Evolutionary conservation across 2,888 invertebrate species (phyloP).

Genomic region (Mystacides longicornis): DNA sequence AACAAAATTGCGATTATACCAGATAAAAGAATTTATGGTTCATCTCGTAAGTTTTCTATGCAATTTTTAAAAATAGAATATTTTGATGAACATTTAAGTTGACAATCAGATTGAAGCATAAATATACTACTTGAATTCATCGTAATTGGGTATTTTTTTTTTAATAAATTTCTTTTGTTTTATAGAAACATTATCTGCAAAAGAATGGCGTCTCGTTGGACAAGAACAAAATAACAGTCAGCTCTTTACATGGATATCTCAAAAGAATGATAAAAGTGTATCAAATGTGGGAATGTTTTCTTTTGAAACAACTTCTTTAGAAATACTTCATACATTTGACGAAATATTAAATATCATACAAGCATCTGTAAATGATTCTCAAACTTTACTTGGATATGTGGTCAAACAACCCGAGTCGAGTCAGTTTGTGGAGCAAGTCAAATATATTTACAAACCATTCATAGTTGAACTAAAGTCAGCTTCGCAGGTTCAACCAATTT

Average conservation of each 20-base stretch:
- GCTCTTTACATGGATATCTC: constrained; percentile 58
- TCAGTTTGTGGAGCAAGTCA: constrained; percentile 32
- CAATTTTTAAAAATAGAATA: too few species aligned
- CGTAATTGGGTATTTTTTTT: constrained; percentile 4
- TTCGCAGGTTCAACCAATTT: constrained; percentile 35
- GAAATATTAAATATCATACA: constrained; percentile 64
- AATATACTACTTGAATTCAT: neutral
- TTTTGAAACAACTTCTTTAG: constrained; percentile 44
- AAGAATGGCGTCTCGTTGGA: constrained; percentile 73
- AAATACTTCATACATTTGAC: constrained; percentile 55
- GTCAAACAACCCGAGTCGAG: constrained; percentile 47
- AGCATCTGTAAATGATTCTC: constrained; percentile 66
- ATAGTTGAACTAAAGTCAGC: constrained; percentile 51
- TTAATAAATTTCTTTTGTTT: neutral
- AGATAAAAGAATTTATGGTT: too few species aligned
- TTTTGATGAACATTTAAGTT: constrained; percentile 10
- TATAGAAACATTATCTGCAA: constrained; percentile 47
- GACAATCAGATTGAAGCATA: neutral
- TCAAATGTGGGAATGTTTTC: constrained; percentile 55
- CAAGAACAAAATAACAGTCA: constrained; percentile 73
- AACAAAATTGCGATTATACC: too few species aligned
- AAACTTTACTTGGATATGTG: constrained; percentile 61
- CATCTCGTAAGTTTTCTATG: too few species aligned
- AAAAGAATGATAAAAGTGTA: constrained; percentile 36
- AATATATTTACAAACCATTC: constrained; percentile 54